These are phyloP conservation scores for Buphagus erythrorhynchus DNA, from an alignment of 2,797 vertebrate genomes.

Conservation along the genomic window DNA sequence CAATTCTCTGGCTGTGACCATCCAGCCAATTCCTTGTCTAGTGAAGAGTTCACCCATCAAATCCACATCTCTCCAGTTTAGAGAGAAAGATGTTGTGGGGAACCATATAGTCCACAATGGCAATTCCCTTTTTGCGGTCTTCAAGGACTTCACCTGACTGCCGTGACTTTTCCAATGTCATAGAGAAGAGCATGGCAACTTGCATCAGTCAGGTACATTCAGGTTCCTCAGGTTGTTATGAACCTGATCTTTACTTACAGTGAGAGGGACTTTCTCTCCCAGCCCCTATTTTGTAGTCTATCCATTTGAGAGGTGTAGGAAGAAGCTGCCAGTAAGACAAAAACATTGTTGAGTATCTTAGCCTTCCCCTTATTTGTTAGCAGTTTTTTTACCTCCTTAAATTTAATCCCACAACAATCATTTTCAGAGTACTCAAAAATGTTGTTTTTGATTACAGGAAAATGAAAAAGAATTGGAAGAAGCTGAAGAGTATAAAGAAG, in stretches of 20 bases:
- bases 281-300: neutral
- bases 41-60: neutral
- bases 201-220: neutral
- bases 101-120: neutral
- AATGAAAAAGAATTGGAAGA: slow-evolving; percentile 90
- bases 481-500: slow-evolving; percentile 90
- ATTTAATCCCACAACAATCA: neutral
- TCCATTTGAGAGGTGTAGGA: neutral
- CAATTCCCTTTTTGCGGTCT: neutral
- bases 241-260: neutral
- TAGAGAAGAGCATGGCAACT: neutral
- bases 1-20: neutral
- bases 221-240: neutral
- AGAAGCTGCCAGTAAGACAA: neutral
- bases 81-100: neutral
- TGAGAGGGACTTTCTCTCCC: neutral
- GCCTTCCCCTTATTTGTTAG: neutral
- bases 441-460: slow-evolving; percentile 83
- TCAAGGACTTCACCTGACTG: neutral
- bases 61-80: neutral
- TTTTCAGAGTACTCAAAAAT: slow-evolving; percentile 14
- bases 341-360: neutral
- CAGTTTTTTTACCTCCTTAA: neutral
- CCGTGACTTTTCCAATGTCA: neutral
- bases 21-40: neutral